Evolutionary conservation across 1,140 invertebrate species (phyloP).

Genomic region (Drosophila simulans): DNA sequence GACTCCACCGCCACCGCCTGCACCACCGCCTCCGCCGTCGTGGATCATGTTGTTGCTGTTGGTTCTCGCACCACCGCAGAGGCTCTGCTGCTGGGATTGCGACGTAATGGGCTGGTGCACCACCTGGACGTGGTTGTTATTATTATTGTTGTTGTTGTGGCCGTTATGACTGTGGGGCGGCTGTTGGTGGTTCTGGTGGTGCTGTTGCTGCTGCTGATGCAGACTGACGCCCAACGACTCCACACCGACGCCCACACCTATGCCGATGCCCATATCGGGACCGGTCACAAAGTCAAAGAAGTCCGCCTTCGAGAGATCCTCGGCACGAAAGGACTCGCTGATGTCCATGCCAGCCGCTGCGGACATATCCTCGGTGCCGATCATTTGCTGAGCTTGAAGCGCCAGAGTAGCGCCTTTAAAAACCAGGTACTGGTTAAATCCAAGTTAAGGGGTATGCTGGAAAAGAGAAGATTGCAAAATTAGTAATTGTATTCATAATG

Average conservation of each 20-base stretch:
- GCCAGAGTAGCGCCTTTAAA: constrained; percentile 52
- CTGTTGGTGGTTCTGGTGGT: constrained; percentile 50
- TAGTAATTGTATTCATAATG: background rate
- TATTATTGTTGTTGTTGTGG: constrained; percentile 36
- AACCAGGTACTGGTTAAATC: constrained; percentile 9
- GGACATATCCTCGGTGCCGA: constrained; percentile 84
- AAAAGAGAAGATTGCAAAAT: background rate
- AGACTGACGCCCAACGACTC: constrained; percentile 42
- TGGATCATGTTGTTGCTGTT: constrained; percentile 70
- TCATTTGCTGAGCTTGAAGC: constrained; percentile 77
- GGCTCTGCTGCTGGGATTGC: constrained; percentile 53
- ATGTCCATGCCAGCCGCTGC: constrained; percentile 88
- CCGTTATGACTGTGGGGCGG: constrained; percentile 58
- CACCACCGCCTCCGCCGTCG: constrained; percentile 50
- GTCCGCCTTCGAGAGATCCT: constrained; percentile 91
- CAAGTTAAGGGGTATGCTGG: constrained; percentile 4
- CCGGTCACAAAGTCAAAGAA: constrained; percentile 95
- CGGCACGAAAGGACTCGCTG: constrained; percentile 90
- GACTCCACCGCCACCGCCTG: constrained; percentile 34
- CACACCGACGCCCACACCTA: constrained; percentile 74
- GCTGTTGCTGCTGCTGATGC: constrained; percentile 48
- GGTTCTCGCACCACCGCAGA: constrained; percentile 59
- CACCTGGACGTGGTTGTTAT: constrained; percentile 40
- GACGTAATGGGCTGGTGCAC: constrained; percentile 47
- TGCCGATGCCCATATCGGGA: constrained; percentile 86